Evolutionary conservation across 2,888 invertebrate genomes (phyloP).

Genomic region (Opisthograptis luteolata): DNA sequence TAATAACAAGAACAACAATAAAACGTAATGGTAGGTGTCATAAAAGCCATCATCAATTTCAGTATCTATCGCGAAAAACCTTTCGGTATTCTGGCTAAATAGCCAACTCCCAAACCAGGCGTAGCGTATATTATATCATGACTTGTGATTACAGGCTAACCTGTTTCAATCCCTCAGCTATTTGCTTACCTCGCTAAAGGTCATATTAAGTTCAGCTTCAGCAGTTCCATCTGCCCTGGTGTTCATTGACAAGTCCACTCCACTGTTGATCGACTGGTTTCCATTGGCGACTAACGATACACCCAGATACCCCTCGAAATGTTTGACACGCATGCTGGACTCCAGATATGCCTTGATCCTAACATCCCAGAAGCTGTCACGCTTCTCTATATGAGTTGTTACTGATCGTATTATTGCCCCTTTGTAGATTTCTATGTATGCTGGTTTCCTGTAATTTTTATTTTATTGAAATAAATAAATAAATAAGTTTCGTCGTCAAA

Average conservation of each 20-base stretch:
- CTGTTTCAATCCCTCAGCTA: too few species aligned
- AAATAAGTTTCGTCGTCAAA: too few species aligned
- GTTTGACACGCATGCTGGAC: slow-evolving; percentile 44
- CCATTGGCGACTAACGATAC: slow-evolving; percentile 60
- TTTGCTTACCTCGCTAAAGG: slow-evolving; percentile 59
- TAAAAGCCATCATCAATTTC: too few species aligned
- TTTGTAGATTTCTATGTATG: slow-evolving; percentile 87
- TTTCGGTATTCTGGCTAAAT: too few species aligned
- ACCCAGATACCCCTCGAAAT: slow-evolving; percentile 57
- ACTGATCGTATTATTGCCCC: slow-evolving; percentile 86
- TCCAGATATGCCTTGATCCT: slow-evolving; percentile 61
- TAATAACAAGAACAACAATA: too few species aligned
- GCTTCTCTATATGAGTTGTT: slow-evolving; percentile 66
- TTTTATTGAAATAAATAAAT: too few species aligned
- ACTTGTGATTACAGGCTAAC: too few species aligned
- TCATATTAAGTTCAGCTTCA: slow-evolving; percentile 59
- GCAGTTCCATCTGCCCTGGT: slow-evolving; percentile 56
- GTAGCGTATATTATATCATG: too few species aligned
- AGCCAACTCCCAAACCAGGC: too few species aligned
- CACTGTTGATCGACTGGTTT: slow-evolving; percentile 54
- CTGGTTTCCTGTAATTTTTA: slow-evolving; percentile 85
- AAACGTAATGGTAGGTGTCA: too few species aligned
- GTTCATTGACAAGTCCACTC: slow-evolving; percentile 44
- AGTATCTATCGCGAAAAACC: too few species aligned
- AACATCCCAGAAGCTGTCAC: slow-evolving; percentile 57